phyloP scores from a whole-genome alignment of 2,113 vertebrate species.

The Aldabrachelys gigantea region DNA sequence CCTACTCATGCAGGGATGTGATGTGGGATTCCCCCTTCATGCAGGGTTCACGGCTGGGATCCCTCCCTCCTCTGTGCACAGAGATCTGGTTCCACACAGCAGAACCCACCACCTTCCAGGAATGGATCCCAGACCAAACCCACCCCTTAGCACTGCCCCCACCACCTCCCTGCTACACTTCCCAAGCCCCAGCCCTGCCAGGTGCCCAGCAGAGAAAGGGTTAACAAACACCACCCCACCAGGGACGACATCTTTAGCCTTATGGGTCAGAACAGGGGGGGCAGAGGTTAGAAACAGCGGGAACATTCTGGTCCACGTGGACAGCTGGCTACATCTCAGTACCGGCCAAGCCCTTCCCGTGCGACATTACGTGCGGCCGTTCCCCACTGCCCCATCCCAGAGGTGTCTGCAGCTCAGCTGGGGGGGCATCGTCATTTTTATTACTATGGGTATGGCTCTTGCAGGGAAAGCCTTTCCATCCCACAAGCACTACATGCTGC shows the following conservation, averaged over 20 bases:
- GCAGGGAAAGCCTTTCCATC: neutral
- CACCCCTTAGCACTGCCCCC: neutral
- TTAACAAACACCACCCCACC: neutral
- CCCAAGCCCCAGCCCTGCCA: neutral
- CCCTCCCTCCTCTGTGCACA: neutral
- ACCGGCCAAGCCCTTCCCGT: neutral
- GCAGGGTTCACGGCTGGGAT: neutral
- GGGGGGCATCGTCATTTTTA: neutral
- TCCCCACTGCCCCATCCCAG: neutral
- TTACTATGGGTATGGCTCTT: neutral
- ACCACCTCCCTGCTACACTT: neutral
- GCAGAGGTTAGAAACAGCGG: neutral
- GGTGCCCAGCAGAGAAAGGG: neutral
- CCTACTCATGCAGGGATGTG: neutral
- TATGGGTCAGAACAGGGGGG: neutral
- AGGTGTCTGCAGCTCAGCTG: neutral
- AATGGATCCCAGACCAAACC: neutral
- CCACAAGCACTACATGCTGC: constrained; percentile 1
- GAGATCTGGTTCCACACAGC: neutral
- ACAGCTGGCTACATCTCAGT: neutral
- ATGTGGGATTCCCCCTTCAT: neutral
- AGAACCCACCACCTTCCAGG: neutral
- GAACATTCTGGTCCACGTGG: neutral
- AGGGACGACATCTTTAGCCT: neutral
- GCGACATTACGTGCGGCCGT: accelerated